Evolutionary conservation across 1,140 invertebrate genomes (phyloP).

Genomic region (Holcopasites calliopsidis): DNA sequence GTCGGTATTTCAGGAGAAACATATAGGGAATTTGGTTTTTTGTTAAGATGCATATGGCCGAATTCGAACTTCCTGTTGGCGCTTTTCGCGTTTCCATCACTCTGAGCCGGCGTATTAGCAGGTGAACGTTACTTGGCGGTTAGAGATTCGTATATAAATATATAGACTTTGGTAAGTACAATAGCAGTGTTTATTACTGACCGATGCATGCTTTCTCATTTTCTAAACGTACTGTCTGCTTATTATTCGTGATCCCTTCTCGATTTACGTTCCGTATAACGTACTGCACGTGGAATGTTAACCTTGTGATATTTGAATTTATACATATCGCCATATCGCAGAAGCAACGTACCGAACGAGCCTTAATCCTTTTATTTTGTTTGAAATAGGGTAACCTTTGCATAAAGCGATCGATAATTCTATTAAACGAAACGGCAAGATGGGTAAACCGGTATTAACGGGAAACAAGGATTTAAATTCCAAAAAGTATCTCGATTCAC

Average conservation of each 20-base stretch:
- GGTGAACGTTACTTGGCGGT: neutral
- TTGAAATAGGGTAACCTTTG: neutral
- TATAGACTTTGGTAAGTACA: constrained; percentile 3
- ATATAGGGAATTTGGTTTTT: constrained; percentile 8
- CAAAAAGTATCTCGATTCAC: neutral
- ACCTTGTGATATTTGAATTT: neutral
- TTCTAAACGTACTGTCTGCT: neutral
- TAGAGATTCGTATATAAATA: neutral
- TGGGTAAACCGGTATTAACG: constrained; percentile 18
- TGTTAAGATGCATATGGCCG: neutral
- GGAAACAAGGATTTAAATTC: neutral
- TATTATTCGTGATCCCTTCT: neutral
- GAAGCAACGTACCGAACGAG: neutral
- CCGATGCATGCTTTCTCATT: no score
- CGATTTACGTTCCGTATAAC: neutral
- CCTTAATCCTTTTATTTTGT: neutral
- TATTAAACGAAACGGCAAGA: no score
- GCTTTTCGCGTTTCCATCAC: neutral
- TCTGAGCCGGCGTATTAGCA: constrained; percentile 14
- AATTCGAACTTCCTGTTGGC: constrained; percentile 28
- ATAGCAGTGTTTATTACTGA: neutral
- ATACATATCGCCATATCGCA: neutral
- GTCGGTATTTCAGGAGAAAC: no score
- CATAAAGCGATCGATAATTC: neutral
- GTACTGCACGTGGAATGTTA: neutral